phyloP scores from a whole-genome alignment of 2,888 invertebrate genomes.

The Microctonus hyperodae region DNA sequence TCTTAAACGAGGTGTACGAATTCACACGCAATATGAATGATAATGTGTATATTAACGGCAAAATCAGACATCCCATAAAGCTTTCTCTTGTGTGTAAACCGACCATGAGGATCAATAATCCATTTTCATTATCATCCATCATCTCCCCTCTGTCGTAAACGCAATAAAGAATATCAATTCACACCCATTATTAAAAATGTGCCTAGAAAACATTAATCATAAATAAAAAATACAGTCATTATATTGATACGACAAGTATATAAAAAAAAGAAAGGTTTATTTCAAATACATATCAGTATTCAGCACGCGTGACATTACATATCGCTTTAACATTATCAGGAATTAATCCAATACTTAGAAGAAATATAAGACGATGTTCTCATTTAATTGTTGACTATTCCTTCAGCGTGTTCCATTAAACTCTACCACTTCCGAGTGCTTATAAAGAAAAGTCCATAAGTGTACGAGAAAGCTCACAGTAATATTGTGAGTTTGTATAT shows the following conservation, averaged over 20 bases:
- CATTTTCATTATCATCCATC: neutral
- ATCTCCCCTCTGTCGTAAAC: neutral
- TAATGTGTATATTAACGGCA: neutral
- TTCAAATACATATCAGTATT: neutral
- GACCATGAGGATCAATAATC: neutral
- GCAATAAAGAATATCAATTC: neutral
- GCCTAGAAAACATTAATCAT: neutral
- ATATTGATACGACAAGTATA: too few relatives aligned
- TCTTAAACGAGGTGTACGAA: too few relatives aligned
- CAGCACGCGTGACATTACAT: neutral
- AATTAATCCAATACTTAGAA: neutral
- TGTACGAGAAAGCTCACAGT: neutral
- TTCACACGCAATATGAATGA: too few relatives aligned
- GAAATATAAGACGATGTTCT: neutral
- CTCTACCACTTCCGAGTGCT: neutral
- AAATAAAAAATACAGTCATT: too few relatives aligned
- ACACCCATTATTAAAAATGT: neutral
- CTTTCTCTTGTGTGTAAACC: neutral
- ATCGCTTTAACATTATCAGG: neutral
- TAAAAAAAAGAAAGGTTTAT: too few relatives aligned
- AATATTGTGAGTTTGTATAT: neutral
- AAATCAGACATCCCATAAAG: neutral
- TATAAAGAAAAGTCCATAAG: neutral
- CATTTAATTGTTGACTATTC: neutral
- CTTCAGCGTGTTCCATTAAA: neutral